A percentile compares a stretch with the other conserved stretches of the same genome.
phyloP scores from a whole-genome alignment of 2,888 invertebrate genomes.

The Theodoxus fluviatilis region DNA sequence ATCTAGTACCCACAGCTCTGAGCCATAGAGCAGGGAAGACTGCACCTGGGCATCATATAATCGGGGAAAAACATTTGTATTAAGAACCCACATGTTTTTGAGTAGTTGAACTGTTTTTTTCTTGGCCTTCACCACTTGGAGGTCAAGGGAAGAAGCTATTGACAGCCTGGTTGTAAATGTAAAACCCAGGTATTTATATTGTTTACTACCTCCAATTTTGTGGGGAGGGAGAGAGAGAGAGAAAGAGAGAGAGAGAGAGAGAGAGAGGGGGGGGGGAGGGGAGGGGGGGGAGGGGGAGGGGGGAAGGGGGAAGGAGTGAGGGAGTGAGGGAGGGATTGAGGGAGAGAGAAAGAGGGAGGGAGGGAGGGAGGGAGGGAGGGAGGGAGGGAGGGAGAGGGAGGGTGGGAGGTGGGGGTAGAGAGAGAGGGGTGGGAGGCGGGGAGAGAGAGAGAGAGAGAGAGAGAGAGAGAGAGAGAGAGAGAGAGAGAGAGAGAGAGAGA shows the following conservation, averaged over 20 bases:
- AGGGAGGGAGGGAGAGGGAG: neutral
- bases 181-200: too few species aligned
- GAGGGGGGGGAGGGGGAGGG: too few species aligned
- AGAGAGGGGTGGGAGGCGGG: neutral
- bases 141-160: too few species aligned
- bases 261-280: neutral
- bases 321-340: neutral
- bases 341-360: constrained; percentile 1
- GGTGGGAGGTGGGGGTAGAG: neutral
- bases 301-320: neutral
- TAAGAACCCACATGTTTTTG: too few species aligned
- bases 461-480: constrained; percentile 21
- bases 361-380: neutral
- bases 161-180: too few species aligned
- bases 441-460: constrained; percentile 24
- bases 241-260: constrained; percentile 6
- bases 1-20: too few species aligned
- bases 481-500: constrained; percentile 18
- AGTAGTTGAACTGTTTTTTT: too few species aligned
- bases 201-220: too few species aligned
- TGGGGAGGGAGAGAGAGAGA: constrained; percentile 14
- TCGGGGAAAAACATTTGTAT: too few species aligned
- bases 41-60: too few species aligned
- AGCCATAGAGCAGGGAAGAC: too few species aligned
- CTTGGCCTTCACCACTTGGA: too few species aligned